Evolutionary conservation across 2,888 invertebrate species (phyloP).

Genomic region (Parelbella ahira): DNA sequence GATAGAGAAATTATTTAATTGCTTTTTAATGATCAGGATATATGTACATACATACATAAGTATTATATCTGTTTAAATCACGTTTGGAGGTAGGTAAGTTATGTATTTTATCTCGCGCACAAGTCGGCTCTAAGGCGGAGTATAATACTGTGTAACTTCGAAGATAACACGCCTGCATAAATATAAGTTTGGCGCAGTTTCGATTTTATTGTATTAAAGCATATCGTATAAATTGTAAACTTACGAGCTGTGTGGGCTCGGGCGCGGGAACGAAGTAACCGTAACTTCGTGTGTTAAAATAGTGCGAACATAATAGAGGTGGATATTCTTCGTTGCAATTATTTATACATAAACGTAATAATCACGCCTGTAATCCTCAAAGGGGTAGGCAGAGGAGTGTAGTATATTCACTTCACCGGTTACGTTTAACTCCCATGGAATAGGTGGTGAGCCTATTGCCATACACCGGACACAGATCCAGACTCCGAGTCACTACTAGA

Average conservation of each 20-base stretch:
- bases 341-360: too few relatives aligned
- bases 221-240: slow-evolving; percentile 16
- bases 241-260: slow-evolving; percentile 8
- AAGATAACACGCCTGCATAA: slow-evolving; percentile 24
- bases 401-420: too few relatives aligned
- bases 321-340: too few relatives aligned
- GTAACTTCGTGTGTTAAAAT: too few relatives aligned
- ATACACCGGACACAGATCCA: too few relatives aligned
- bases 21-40: too few relatives aligned
- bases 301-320: slow-evolving; percentile 4
- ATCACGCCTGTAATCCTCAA: too few relatives aligned
- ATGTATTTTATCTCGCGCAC: slow-evolving; percentile 17
- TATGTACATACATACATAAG: not conserved
- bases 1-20: too few relatives aligned
- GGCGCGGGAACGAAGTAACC: slow-evolving; percentile 8
- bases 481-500: too few relatives aligned
- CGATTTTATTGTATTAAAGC: slow-evolving; percentile 21
- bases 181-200: slow-evolving; percentile 18
- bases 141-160: slow-evolving; percentile 22
- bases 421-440: too few relatives aligned
- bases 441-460: too few relatives aligned
- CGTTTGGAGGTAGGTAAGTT: not conserved
- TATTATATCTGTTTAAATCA: not conserved
- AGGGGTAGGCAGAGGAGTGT: too few relatives aligned
- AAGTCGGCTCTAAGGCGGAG: slow-evolving; percentile 11